Conservation (phyloP, 2,797 vertebrate genomes). For the Megalops cyprinoides region DNA sequence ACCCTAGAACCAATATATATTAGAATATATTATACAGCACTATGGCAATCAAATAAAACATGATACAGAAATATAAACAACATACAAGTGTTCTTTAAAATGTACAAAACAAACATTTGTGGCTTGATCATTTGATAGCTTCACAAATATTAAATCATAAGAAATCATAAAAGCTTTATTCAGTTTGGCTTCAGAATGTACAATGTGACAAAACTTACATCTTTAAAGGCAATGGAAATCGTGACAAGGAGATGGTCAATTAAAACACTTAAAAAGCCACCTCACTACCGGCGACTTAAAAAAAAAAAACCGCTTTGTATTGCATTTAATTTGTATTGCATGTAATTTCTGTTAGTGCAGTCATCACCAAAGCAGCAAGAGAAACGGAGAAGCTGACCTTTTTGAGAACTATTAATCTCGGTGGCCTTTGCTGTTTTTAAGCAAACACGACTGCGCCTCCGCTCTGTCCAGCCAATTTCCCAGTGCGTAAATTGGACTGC, state of each 20-base stretch:
- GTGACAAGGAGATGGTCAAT: neutral
- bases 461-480: conserved; percentile 88
- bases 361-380: conserved; percentile 68
- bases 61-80: neutral
- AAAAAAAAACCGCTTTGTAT: conserved; percentile 47
- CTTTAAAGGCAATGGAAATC: neutral
- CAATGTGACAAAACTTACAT: neutral
- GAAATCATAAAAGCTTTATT: conserved; percentile 9
- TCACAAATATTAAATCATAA: no score
- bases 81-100: neutral
- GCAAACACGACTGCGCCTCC: conserved; percentile 84
- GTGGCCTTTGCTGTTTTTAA: conserved; percentile 86
- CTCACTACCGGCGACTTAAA: conserved; percentile 40
- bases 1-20: neutral
- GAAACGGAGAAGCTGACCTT: conserved; percentile 86
- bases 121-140: neutral
- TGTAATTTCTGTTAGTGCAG: conserved; percentile 80
- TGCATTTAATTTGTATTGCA: conserved; percentile 52
- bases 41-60: neutral
- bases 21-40: neutral
- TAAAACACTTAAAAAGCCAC: conserved; percentile 39
- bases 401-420: conserved; percentile 88
- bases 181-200: neutral
- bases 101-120: neutral
- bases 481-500: conserved; percentile 89